A percentile compares a stretch with the other conserved stretches of the same genome.
Conservation (phyloP, 1,140 invertebrate genomes). For the Papilio xuthus region DNA sequence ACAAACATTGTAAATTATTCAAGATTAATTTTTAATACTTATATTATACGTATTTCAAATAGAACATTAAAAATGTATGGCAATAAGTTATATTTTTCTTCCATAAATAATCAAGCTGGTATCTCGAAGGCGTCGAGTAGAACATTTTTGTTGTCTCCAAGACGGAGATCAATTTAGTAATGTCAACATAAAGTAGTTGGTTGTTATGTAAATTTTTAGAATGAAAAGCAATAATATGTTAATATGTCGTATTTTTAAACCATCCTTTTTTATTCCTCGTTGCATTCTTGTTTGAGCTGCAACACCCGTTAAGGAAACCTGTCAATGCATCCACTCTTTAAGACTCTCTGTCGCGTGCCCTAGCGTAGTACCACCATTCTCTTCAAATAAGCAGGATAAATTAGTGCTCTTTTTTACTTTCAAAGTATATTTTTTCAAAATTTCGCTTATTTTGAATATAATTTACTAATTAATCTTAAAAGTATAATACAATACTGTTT, state of each 20-base stretch:
- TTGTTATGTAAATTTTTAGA: constrained; percentile 38
- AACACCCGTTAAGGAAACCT: constrained; percentile 67
- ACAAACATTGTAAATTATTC: neutral
- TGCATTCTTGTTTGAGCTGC: constrained; percentile 52
- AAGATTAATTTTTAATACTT: neutral
- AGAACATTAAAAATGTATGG: neutral
- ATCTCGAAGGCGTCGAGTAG: constrained; percentile 10
- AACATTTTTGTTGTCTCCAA: neutral
- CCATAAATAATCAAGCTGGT: neutral
- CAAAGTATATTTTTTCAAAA: too few species aligned
- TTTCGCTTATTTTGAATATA: too few species aligned
- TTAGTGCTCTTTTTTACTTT: neutral
- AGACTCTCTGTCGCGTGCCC: constrained; percentile 61
- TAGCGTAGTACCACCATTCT: constrained; percentile 42
- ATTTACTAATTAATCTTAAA: too few species aligned
- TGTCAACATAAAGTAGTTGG: constrained; percentile 36
- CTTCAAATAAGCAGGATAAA: neutral
- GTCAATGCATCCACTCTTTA: constrained; percentile 56
- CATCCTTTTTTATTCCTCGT: constrained; percentile 56
- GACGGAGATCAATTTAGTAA: constrained; percentile 35
- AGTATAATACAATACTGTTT: too few species aligned
- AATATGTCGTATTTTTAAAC: constrained; percentile 49
- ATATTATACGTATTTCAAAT: neutral
- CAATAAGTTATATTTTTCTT: neutral
- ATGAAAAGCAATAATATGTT: constrained; percentile 47